phyloP scores from a whole-genome alignment of 2,888 invertebrate species.

The Yponomeuta evonymella region DNA sequence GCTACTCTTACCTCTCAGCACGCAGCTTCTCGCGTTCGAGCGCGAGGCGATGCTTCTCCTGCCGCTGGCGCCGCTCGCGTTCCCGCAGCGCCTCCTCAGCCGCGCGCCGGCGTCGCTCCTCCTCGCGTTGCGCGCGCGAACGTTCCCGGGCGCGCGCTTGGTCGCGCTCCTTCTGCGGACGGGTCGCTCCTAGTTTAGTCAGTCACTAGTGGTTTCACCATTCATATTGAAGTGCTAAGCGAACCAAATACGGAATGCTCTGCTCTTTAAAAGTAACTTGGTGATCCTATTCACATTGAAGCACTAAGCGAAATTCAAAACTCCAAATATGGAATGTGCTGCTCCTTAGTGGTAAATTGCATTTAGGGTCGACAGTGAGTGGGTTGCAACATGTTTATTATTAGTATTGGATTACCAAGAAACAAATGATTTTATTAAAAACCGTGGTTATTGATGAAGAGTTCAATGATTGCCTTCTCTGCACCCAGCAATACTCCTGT shows the following conservation, averaged over 20 bases:
- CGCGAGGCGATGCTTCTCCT: conserved; percentile 88
- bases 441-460: too few species aligned
- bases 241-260: too few species aligned
- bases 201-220: not conserved
- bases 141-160: conserved; percentile 84
- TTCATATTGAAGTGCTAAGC: not conserved
- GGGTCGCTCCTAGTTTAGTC: not conserved
- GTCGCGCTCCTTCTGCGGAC: conserved; percentile 81
- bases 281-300: not conserved
- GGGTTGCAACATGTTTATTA: too few species aligned
- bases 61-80: conserved; percentile 87
- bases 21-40: conserved; percentile 88
- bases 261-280: too few species aligned
- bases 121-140: conserved; percentile 85
- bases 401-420: too few species aligned
- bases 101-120: conserved; percentile 86
- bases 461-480: too few species aligned
- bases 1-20: conserved; percentile 77
- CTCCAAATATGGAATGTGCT: too few species aligned
- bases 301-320: too few species aligned
- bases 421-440: too few species aligned
- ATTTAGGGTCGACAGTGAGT: too few species aligned
- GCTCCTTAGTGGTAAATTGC: too few species aligned
- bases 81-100: conserved; percentile 87
- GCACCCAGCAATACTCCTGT: too few species aligned